These are phyloP conservation scores for Oedothorax gibbosus DNA, from an alignment of 1,140 invertebrate species.

Conservation along the genomic window DNA sequence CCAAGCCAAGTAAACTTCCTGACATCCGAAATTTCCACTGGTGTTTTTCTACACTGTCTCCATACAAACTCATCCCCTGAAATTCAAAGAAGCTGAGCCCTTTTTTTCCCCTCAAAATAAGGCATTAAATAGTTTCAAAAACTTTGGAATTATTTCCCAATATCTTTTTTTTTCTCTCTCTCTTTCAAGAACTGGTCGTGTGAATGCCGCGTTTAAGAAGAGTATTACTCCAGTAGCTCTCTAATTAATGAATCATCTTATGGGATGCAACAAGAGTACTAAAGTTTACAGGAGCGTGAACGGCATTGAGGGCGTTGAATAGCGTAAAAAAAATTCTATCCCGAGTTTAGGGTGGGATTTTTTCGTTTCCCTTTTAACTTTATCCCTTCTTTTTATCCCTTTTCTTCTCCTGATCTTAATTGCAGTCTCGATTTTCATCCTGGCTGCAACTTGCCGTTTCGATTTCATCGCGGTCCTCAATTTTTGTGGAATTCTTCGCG, in stretches of 20 bases:
- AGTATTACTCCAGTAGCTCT: slow-evolving; percentile 28
- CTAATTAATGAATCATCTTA: slow-evolving; percentile 55
- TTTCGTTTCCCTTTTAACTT: neutral
- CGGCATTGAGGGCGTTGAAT: slow-evolving; percentile 11
- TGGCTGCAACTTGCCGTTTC: slow-evolving; percentile 43
- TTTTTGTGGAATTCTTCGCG: slow-evolving; percentile 36
- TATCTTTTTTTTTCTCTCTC: slow-evolving; percentile 8
- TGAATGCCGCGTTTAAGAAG: slow-evolving; percentile 38
- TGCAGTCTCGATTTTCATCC: slow-evolving; percentile 38
- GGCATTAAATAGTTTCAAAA: slow-evolving; percentile 2
- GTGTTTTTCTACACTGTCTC: no score
- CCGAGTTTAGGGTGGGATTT: slow-evolving; percentile 25
- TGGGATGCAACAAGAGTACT: slow-evolving; percentile 34
- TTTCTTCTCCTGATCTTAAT: slow-evolving; percentile 46
- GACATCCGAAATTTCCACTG: no score
- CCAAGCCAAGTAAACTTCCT: no score
- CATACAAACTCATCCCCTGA: no score
- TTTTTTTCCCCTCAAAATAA: neutral
- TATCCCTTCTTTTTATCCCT: slow-evolving; percentile 2
- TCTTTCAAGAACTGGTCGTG: slow-evolving; percentile 5
- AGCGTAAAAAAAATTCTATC: slow-evolving; percentile 20
- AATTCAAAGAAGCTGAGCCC: neutral
- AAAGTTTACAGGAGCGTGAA: slow-evolving; percentile 40
- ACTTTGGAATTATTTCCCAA: neutral
- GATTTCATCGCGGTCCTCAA: slow-evolving; percentile 50